phyloP scores from a whole-genome alignment of 2,113 vertebrate genomes.

The Neofelis nebulosa region DNA sequence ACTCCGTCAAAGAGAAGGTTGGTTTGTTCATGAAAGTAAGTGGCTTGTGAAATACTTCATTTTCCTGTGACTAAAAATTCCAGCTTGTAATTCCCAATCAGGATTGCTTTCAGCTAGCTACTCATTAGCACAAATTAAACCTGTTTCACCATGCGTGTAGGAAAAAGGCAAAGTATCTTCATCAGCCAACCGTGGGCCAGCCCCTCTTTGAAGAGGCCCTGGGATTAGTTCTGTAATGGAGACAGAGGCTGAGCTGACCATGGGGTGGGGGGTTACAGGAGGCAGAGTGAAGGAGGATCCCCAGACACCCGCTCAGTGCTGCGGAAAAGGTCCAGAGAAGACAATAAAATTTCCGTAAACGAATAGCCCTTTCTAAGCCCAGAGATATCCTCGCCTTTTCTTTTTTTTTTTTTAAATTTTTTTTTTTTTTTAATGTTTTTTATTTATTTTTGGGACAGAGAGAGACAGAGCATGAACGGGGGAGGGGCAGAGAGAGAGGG shows the following conservation, averaged over 20 bases:
- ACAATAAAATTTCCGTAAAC: not conserved
- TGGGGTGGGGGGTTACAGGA: not conserved
- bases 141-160: not conserved
- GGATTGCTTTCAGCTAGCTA: not conserved
- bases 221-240: not conserved
- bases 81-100: constrained; percentile 1
- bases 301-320: too few relatives aligned
- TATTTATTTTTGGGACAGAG: too few relatives aligned
- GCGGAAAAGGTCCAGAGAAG: not conserved
- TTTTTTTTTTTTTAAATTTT: too few relatives aligned
- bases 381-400: not conserved
- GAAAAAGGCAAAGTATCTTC: not conserved
- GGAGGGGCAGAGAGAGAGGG: too few relatives aligned
- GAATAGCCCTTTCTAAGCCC: not conserved
- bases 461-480: too few relatives aligned
- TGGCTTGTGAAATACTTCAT: constrained; percentile 44
- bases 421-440: too few relatives aligned
- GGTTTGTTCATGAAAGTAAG: constrained; percentile 35
- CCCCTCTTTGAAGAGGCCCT: not conserved
- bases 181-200: not conserved
- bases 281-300: too few relatives aligned
- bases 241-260: not conserved
- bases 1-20: not conserved
- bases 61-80: constrained; percentile 47
- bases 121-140: constrained; percentile 32